A percentile compares a stretch with the other conserved stretches of the same genome.
phyloP scores from a whole-genome alignment of 2,888 invertebrate genomes.

The Chymomyza fuscimana region DNA sequence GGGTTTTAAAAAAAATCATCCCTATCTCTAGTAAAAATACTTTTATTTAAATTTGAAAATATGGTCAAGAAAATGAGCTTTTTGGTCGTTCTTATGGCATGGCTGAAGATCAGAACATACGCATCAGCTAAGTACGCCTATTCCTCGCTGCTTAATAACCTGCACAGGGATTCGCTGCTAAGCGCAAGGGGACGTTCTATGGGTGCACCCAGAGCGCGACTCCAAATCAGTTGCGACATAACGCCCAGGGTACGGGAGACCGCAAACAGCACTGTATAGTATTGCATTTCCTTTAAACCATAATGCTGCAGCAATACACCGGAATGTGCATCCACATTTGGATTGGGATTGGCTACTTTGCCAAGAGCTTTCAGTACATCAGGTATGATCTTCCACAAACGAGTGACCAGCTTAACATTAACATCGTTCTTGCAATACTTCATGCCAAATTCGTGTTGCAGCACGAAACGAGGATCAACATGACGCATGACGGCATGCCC shows the following conservation, averaged over 20 bases:
- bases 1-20: no score
- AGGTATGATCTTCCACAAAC: conserved; percentile 88
- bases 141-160: no score
- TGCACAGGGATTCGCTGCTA: not conserved
- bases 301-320: conserved; percentile 89
- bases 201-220: conserved; percentile 86
- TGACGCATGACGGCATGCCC: conserved; percentile 91
- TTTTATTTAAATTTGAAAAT: no score
- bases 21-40: no score
- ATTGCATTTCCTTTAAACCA: conserved; percentile 90
- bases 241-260: conserved; percentile 90
- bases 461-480: conserved; percentile 88
- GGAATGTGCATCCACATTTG: conserved; percentile 93
- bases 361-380: conserved; percentile 87
- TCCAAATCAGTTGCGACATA: conserved; percentile 88
- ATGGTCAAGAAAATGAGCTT: no score
- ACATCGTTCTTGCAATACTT: conserved; percentile 89
- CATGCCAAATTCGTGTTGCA: conserved; percentile 89
- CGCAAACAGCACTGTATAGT: conserved; percentile 92
- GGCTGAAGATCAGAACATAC: no score
- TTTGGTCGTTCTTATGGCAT: no score
- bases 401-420: conserved; percentile 86
- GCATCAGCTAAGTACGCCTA: no score
- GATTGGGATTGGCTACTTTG: conserved; percentile 93
- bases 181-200: conserved; percentile 82